These are phyloP conservation scores for Andrena minutula DNA, from an alignment of 2,888 invertebrate genomes.

Conservation along the genomic window DNA sequence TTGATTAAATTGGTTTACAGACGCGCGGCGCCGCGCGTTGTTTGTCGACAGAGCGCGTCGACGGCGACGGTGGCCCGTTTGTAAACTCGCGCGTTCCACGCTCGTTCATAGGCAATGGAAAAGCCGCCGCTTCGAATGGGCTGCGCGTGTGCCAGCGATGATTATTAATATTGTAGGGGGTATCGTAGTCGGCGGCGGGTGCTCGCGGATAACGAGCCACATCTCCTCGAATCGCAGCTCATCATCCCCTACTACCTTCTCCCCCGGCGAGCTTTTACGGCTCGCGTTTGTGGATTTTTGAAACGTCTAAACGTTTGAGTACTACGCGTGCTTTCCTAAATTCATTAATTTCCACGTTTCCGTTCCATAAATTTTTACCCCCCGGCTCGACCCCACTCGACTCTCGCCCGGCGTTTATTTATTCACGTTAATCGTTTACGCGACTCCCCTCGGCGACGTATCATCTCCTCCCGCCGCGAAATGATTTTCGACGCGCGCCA, in stretches of 20 bases:
- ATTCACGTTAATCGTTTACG: slow-evolving; percentile 55
- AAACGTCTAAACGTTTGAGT: background rate
- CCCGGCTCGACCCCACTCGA: too few relatives aligned
- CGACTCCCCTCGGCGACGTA: slow-evolving; percentile 9
- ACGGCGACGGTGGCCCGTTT: slow-evolving; percentile 32
- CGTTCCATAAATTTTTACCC: slow-evolving; percentile 41
- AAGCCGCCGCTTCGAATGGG: slow-evolving; percentile 11
- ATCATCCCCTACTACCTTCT: background rate
- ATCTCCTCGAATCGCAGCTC: background rate
- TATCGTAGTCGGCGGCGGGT: background rate
- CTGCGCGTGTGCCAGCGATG: slow-evolving; percentile 37
- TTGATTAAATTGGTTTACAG: slow-evolving; percentile 71
- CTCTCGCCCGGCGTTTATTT: slow-evolving; percentile 28
- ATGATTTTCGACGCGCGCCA: slow-evolving; percentile 62
- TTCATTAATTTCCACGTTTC: slow-evolving; percentile 33
- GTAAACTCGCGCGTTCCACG: slow-evolving; percentile 16
- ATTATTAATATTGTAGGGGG: slow-evolving; percentile 61
- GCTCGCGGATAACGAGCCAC: slow-evolving; percentile 12
- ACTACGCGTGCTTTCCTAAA: slow-evolving; percentile 20
- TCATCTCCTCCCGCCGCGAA: slow-evolving; percentile 52
- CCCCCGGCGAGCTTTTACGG: background rate
- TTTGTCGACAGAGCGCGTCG: slow-evolving; percentile 38
- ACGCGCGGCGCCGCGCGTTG: slow-evolving; percentile 29
- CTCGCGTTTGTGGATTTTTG: background rate
- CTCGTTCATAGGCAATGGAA: slow-evolving; percentile 5